phyloP scores from a whole-genome alignment of 2,113 vertebrate species.

The Rhabdornis inornatus region DNA sequence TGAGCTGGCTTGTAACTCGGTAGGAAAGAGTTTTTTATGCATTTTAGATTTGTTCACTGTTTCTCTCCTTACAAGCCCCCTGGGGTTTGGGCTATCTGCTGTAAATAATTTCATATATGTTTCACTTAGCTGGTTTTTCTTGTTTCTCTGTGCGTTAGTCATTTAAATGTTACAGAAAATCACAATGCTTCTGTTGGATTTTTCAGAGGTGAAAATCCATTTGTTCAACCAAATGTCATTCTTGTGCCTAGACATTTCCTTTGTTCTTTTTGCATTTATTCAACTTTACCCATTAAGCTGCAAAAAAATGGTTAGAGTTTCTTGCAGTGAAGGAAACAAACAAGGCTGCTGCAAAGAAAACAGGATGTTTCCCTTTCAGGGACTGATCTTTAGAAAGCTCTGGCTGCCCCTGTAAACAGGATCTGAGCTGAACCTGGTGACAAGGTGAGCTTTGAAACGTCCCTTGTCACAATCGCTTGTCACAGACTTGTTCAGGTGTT shows the following conservation, averaged over 20 bases:
- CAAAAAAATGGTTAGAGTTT: neutral
- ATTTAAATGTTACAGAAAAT: constrained; percentile 53
- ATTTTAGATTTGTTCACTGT: neutral
- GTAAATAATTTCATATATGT: constrained; percentile 16
- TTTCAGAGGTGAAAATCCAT: constrained; percentile 41
- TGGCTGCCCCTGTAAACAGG: neutral
- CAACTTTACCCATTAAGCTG: neutral
- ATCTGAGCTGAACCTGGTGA: neutral
- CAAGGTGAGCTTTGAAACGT: neutral
- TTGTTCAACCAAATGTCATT: constrained; percentile 25
- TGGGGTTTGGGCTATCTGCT: neutral
- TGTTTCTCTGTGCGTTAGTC: neutral
- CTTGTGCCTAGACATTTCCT: neutral
- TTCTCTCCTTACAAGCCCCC: neutral
- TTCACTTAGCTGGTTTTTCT: constrained; percentile 25
- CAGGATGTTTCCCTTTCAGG: neutral
- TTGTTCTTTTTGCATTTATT: constrained; percentile 7
- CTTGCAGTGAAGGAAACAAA: neutral
- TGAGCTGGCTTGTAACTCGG: neutral
- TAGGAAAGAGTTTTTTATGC: neutral
- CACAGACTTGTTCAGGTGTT: neutral
- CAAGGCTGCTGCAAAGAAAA: neutral
- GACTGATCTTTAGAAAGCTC: neutral
- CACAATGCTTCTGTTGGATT: constrained; percentile 24
- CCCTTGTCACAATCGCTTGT: neutral